Conservation (phyloP, 2,797 vertebrate genomes). For the Sebastes matsubarae region DNA sequence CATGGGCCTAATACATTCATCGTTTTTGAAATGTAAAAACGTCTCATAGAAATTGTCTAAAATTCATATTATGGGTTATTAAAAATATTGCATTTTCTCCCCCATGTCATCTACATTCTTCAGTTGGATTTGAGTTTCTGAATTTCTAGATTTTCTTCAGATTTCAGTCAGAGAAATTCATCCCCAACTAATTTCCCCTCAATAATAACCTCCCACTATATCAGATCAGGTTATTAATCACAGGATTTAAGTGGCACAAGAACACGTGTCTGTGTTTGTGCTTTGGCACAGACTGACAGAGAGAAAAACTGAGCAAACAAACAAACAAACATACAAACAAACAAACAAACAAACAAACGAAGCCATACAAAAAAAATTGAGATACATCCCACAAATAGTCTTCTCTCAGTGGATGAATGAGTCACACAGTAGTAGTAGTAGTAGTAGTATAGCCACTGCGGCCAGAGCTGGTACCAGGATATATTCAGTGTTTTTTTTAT, state of each 20-base stretch:
- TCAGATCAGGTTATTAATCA: slow-evolving; percentile 65
- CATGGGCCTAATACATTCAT: slow-evolving; percentile 20
- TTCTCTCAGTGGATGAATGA: slow-evolving; percentile 68
- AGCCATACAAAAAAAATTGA: slow-evolving; percentile 61
- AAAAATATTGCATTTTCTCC: background rate
- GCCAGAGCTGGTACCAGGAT: slow-evolving; percentile 75
- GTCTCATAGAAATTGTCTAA: background rate
- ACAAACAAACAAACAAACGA: slow-evolving; percentile 68
- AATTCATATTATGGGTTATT: background rate
- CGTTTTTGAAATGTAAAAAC: slow-evolving; percentile 25
- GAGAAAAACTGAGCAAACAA: slow-evolving; percentile 59
- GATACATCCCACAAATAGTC: slow-evolving; percentile 76
- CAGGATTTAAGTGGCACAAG: slow-evolving; percentile 76
- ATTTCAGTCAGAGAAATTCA: slow-evolving; percentile 43
- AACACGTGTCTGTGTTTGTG: slow-evolving; percentile 79
- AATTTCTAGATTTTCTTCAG: slow-evolving; percentile 28
- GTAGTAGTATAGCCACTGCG: slow-evolving; percentile 55
- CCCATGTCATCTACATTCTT: slow-evolving; percentile 5
- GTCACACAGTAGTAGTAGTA: slow-evolving; percentile 51
- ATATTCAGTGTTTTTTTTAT: slow-evolving; percentile 40
- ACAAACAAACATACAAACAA: slow-evolving; percentile 49
- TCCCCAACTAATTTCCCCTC: slow-evolving; percentile 20
- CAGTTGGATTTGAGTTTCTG: slow-evolving; percentile 63
- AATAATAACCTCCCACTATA: slow-evolving; percentile 12
- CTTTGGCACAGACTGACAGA: slow-evolving; percentile 82